phyloP scores from a whole-genome alignment of 2,888 invertebrate species.

The Machimus atricapillus region DNA sequence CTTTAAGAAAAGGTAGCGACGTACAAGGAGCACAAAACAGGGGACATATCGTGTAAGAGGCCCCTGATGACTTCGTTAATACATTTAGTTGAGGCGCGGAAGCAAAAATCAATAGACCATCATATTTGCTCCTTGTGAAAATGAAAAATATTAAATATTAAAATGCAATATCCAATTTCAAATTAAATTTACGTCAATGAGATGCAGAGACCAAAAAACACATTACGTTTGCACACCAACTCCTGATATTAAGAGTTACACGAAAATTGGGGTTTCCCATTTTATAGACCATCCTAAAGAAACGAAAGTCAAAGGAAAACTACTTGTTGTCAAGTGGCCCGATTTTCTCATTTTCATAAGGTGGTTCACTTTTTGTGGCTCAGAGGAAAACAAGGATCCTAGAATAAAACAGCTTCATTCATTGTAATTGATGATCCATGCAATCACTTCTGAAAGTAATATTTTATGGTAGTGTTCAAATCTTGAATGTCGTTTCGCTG shows the following conservation, averaged over 20 bases:
- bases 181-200: not conserved
- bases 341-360: too few relatives aligned
- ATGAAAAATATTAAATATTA: not conserved
- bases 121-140: not conserved
- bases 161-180: not conserved
- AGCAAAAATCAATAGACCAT: not conserved
- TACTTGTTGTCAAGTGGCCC: not conserved
- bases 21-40: not conserved
- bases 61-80: not conserved
- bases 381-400: too few relatives aligned
- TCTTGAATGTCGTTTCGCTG: too few relatives aligned
- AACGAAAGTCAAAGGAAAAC: not conserved
- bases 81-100: not conserved
- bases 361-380: too few relatives aligned
- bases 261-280: not conserved
- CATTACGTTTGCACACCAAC: not conserved
- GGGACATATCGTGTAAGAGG: not conserved
- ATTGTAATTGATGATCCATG: too few relatives aligned
- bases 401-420: too few relatives aligned
- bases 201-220: not conserved
- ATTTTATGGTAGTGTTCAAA: too few relatives aligned
- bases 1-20: not conserved
- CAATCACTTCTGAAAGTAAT: too few relatives aligned
- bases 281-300: too few relatives aligned
- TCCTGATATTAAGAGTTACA: not conserved